Conservation (phyloP, 2,888 invertebrate genomes). For the Diadegma fenestrale region DNA sequence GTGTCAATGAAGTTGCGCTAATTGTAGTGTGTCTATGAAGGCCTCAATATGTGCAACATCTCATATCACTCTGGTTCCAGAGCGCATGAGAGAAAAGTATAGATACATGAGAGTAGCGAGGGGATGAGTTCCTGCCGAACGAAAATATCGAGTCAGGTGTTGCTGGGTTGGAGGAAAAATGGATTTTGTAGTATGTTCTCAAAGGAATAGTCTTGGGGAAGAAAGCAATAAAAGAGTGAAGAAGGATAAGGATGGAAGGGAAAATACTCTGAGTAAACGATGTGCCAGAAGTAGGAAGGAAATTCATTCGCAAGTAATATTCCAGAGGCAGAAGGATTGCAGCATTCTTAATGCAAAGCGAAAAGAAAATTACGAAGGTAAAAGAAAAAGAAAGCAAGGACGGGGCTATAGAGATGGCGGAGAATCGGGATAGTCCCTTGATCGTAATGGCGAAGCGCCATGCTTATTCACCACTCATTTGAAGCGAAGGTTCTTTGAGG, state of each 20-base stretch:
- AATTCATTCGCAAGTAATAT: conserved; percentile 63
- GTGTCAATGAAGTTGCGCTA: too few relatives aligned
- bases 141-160: background rate
- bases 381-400: conserved; percentile 1
- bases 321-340: conserved; percentile 31
- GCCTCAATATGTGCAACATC: too few relatives aligned
- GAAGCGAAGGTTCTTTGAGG: conserved; percentile 15
- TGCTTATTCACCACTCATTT: conserved; percentile 35
- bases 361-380: conserved; percentile 14
- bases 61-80: too few relatives aligned
- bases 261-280: conserved; percentile 8
- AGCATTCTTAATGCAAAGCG: conserved; percentile 50
- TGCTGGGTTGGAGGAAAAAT: background rate
- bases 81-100: too few relatives aligned
- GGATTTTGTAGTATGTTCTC: background rate
- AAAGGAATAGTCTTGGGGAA: conserved; percentile 18
- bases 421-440: conserved; percentile 40
- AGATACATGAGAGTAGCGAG: too few relatives aligned
- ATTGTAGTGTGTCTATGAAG: too few relatives aligned
- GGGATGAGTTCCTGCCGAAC: background rate
- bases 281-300: conserved; percentile 35
- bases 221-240: background rate
- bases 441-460: conserved; percentile 26
- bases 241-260: background rate
- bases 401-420: too few relatives aligned